A percentile compares a stretch with the other conserved stretches of the same genome.
phyloP scores from a whole-genome alignment of 2,797 vertebrate species.

The Falco concolor region DNA sequence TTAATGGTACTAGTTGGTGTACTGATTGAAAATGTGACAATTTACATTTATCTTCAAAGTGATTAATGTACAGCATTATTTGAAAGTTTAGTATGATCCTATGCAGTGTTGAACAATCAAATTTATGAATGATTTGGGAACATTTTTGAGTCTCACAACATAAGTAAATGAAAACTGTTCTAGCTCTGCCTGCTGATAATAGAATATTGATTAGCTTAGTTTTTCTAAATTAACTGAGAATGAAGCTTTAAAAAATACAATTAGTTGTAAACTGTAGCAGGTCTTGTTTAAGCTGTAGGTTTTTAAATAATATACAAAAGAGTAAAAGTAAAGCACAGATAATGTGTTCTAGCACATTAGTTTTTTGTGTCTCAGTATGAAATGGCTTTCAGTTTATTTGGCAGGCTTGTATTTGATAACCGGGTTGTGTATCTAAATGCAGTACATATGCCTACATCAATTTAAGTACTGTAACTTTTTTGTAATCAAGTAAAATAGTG shows the following conservation, averaged over 20 bases:
- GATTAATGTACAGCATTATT: neutral
- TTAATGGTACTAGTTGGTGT: neutral
- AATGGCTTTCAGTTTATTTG: neutral
- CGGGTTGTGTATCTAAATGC: neutral
- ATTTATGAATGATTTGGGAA: neutral
- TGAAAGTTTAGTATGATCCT: neutral
- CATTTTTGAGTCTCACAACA: neutral
- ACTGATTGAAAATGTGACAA: neutral
- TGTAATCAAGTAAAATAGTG: neutral
- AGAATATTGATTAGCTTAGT: neutral
- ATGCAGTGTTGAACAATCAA: neutral
- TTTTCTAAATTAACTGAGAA: neutral
- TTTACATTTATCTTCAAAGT: neutral
- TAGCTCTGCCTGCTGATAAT: neutral
- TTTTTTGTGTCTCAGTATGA: neutral
- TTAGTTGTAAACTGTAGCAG: neutral
- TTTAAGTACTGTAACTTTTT: neutral
- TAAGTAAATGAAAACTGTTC: neutral
- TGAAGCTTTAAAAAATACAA: neutral
- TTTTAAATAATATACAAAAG: neutral
- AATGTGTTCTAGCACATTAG: neutral
- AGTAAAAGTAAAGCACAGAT: neutral
- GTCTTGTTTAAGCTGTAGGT: neutral
- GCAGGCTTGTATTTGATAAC: neutral
- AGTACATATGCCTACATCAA: fast-evolving